phyloP scores from a whole-genome alignment of 1,140 invertebrate species.

The Drosophila nigromelanica region DNA sequence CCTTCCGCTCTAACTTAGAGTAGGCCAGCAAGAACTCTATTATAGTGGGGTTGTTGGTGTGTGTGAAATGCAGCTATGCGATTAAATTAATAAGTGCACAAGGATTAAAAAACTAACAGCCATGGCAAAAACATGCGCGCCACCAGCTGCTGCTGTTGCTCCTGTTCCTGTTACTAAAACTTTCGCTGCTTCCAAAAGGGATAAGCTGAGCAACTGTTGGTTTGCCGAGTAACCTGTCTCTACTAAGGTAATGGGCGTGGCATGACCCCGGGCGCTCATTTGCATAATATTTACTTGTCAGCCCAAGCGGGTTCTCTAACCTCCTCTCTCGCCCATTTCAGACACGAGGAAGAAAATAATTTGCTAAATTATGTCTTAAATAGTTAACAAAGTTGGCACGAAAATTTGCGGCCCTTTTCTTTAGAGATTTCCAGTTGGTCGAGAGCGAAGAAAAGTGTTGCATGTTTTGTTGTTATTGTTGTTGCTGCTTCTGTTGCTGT shows the following conservation, averaged over 20 bases:
- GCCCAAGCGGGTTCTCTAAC: slow-evolving; percentile 1
- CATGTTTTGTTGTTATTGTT: slow-evolving; percentile 17
- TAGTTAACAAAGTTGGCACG: slow-evolving; percentile 79
- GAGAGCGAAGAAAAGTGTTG: slow-evolving; percentile 18
- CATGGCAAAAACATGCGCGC: slow-evolving; percentile 66
- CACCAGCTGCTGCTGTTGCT: slow-evolving; percentile 49
- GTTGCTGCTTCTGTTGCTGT: background rate
- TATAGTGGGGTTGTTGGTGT: background rate
- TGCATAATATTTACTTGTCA: slow-evolving; percentile 79
- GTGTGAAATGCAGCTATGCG: slow-evolving; percentile 73
- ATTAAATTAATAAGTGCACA: slow-evolving; percentile 81
- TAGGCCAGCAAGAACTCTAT: background rate
- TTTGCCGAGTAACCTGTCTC: background rate
- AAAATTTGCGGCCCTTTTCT: slow-evolving; percentile 55
- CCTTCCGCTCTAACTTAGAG: background rate
- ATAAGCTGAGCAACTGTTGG: slow-evolving; percentile 35
- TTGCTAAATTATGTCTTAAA: slow-evolving; percentile 82
- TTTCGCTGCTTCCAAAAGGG: slow-evolving; percentile 54
- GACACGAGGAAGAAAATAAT: slow-evolving; percentile 74
- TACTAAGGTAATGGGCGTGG: slow-evolving; percentile 5
- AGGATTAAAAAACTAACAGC: slow-evolving; percentile 80
- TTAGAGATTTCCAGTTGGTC: slow-evolving; percentile 29
- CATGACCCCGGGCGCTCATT: slow-evolving; percentile 58
- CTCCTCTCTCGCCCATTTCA: background rate
- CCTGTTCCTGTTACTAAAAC: slow-evolving; percentile 23